These are phyloP conservation scores for Pissodes strobi DNA, from an alignment of 1,140 invertebrate genomes.

Conservation along the genomic window DNA sequence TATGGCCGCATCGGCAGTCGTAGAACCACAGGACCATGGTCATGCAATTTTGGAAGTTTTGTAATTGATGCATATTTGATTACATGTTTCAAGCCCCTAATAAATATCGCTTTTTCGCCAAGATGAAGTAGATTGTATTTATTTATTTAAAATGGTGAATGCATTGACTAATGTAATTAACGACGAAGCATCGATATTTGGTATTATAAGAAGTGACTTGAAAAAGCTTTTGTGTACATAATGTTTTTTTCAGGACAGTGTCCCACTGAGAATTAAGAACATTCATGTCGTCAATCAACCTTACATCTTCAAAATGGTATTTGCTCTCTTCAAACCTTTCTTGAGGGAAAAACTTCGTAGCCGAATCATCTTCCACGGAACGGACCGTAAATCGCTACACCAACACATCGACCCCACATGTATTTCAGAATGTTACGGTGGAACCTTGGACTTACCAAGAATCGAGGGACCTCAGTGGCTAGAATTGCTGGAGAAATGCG, in stretches of 20 bases:
- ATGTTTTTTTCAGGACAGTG: conserved; percentile 66
- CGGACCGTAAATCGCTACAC: conserved; percentile 78
- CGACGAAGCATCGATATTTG: too few species aligned
- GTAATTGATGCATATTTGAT: too few species aligned
- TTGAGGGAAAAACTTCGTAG: conserved; percentile 74
- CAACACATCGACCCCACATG: conserved; percentile 77
- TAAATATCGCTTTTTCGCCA: too few species aligned
- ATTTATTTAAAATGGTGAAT: too few species aligned
- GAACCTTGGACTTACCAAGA: conserved; percentile 67
- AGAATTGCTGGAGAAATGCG: conserved; percentile 69
- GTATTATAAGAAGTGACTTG: too few species aligned
- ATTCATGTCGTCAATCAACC: conserved; percentile 89
- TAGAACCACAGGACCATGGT: too few species aligned
- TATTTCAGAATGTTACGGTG: conserved; percentile 78
- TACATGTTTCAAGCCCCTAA: too few species aligned
- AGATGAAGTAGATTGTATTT: too few species aligned
- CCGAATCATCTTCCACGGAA: conserved; percentile 83
- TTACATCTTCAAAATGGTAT: conserved; percentile 85
- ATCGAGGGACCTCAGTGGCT: conserved; percentile 74
- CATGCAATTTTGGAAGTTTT: too few species aligned
- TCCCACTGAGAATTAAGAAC: conserved; percentile 81
- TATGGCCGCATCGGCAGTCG: too few species aligned
- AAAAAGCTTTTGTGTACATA: too few species aligned
- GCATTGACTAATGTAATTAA: too few species aligned
- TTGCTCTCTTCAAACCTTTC: conserved; percentile 85